Conservation (phyloP, 2,113 vertebrate genomes). For the Platichthys stellatus region DNA sequence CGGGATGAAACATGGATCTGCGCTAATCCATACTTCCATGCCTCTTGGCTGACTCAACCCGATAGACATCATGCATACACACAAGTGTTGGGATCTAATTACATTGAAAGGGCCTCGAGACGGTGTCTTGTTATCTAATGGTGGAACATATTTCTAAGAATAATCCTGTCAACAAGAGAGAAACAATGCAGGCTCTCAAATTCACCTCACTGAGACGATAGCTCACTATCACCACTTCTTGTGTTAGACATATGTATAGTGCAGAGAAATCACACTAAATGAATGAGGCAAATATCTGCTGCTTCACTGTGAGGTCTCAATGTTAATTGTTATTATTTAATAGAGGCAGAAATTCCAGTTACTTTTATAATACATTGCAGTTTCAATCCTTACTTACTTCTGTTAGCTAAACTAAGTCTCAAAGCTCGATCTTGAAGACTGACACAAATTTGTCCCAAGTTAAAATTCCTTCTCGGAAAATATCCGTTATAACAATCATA, state of each 20-base stretch:
- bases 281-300: too few relatives aligned
- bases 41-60: slow-evolving; percentile 14
- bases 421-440: background rate
- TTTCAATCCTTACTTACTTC: background rate
- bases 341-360: background rate
- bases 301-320: too few relatives aligned
- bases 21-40: slow-evolving; percentile 33
- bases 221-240: background rate
- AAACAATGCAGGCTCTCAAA: slow-evolving; percentile 16
- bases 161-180: slow-evolving; percentile 1
- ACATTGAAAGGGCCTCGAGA: slow-evolving; percentile 15
- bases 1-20: slow-evolving; percentile 40
- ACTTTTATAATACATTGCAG: background rate
- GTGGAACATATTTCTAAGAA: slow-evolving; percentile 16
- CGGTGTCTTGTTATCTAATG: slow-evolving; percentile 21
- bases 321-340: background rate
- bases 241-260: background rate
- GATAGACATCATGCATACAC: slow-evolving; percentile 22
- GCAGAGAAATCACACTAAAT: background rate
- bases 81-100: slow-evolving; percentile 28
- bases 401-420: background rate
- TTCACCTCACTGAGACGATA: background rate
- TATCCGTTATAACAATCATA: background rate
- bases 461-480: background rate
- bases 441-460: background rate